These are phyloP conservation scores for Onychomys leucogaster DNA, from an alignment of 2,797 vertebrate species.

Conservation along the genomic window DNA sequence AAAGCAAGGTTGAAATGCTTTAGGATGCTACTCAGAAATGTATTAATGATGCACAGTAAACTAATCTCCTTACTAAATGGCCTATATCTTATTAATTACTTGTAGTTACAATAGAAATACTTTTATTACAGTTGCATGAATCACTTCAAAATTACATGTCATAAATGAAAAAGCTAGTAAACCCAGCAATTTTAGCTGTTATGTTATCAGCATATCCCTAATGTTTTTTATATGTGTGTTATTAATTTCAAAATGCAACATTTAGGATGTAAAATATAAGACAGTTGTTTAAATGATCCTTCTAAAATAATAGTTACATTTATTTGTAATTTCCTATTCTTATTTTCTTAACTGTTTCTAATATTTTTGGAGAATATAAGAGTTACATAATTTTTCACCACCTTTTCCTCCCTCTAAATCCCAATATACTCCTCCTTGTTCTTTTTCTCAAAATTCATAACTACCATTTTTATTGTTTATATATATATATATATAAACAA, in stretches of 20 bases:
- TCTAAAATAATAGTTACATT: neutral
- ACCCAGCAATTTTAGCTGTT: neutral
- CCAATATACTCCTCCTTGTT: neutral
- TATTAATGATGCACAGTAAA: neutral
- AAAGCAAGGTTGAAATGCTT: neutral
- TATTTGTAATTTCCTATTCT: conserved; percentile 11
- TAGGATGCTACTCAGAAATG: neutral
- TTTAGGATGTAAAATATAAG: neutral
- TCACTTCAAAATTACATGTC: neutral
- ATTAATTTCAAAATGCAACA: conserved; percentile 7
- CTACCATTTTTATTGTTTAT: neutral
- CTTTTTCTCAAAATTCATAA: neutral
- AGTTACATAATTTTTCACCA: neutral
- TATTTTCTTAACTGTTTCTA: neutral
- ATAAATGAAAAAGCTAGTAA: neutral
- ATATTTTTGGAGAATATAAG: neutral
- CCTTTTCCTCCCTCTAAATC: neutral
- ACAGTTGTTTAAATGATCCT: neutral
- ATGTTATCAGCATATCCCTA: too few relatives aligned
- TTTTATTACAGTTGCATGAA: neutral
- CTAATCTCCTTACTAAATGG: neutral
- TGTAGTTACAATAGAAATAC: neutral
- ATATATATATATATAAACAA: too few relatives aligned
- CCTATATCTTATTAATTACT: neutral
- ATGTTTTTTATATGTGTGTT: neutral